These are phyloP conservation scores for Lepisosteus osseus DNA, from an alignment of 2,113 vertebrate species.

Conservation along the genomic window DNA sequence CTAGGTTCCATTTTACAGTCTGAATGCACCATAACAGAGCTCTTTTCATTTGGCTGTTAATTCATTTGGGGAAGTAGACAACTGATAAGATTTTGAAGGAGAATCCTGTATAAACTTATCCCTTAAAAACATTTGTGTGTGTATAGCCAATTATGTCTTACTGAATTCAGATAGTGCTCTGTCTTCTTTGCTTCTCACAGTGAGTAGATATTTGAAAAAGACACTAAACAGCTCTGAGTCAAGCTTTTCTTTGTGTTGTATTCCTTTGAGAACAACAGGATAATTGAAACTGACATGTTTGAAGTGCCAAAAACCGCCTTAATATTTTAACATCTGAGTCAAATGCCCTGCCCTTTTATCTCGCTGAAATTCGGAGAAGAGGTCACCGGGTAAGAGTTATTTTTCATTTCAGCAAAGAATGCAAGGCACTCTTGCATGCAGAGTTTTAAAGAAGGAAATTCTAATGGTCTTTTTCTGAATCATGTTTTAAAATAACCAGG, in stretches of 20 bases:
- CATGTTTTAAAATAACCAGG: too few species aligned
- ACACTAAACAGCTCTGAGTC: not conserved
- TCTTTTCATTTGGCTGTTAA: too few species aligned
- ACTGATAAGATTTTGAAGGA: too few species aligned
- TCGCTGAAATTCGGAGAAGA: not conserved
- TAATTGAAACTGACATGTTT: slow-evolving; percentile 4
- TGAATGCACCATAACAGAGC: too few species aligned
- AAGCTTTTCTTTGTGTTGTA: not conserved
- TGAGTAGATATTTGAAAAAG: not conserved
- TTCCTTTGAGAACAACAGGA: not conserved
- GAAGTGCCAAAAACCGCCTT: slow-evolving; percentile 1
- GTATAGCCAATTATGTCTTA: not conserved
- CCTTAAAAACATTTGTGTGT: too few species aligned
- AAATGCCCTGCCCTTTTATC: not conserved
- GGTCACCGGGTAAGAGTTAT: not conserved
- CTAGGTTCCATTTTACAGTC: too few species aligned
- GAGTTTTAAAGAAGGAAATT: too few species aligned
- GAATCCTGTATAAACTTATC: too few species aligned
- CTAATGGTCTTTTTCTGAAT: too few species aligned
- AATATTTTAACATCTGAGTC: slow-evolving; percentile 11
- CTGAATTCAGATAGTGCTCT: not conserved
- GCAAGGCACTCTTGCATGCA: too few species aligned
- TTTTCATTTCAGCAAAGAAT: not conserved
- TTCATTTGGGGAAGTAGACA: too few species aligned
- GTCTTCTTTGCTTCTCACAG: slow-evolving; percentile 1